A percentile compares a stretch with the other conserved stretches of the same genome.
These are phyloP conservation scores for Babylonia areolata DNA, from an alignment of 1,140 invertebrate genomes.

Conservation along the genomic window DNA sequence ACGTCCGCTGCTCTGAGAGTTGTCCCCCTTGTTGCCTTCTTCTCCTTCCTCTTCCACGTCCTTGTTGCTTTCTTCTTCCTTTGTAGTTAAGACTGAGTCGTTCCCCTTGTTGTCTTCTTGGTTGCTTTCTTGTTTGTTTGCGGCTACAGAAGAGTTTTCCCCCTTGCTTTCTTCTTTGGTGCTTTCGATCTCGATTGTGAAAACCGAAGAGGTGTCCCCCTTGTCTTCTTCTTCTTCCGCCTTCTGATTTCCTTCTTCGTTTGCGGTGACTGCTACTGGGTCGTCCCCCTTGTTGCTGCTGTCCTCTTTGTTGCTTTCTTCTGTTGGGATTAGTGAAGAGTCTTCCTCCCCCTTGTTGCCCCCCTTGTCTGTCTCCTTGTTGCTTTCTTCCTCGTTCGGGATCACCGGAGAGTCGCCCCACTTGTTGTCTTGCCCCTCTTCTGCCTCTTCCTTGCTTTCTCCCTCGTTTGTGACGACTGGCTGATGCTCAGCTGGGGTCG, in stretches of 20 bases:
- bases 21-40: neutral
- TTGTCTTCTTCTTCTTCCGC: neutral
- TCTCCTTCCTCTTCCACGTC: neutral
- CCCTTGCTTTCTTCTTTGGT: neutral
- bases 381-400: neutral
- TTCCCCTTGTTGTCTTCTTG: neutral
- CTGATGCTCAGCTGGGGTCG: neutral
- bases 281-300: too few species aligned
- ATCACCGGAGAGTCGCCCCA: neutral
- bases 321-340: neutral
- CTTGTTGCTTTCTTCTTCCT: slow-evolving; percentile 5
- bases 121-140: neutral
- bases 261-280: too few species aligned
- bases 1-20: neutral
- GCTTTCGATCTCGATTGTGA: too few species aligned
- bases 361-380: neutral
- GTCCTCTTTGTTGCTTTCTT: too few species aligned
- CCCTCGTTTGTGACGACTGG: neutral
- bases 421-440: neutral
- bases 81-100: too few species aligned
- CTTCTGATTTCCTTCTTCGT: neutral
- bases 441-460: neutral
- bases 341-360: too few species aligned
- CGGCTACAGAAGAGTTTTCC: too few species aligned
- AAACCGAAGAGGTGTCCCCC: neutral